Evolutionary conservation across 1,140 invertebrate genomes (phyloP).

Genomic region (Cydia splendana): DNA sequence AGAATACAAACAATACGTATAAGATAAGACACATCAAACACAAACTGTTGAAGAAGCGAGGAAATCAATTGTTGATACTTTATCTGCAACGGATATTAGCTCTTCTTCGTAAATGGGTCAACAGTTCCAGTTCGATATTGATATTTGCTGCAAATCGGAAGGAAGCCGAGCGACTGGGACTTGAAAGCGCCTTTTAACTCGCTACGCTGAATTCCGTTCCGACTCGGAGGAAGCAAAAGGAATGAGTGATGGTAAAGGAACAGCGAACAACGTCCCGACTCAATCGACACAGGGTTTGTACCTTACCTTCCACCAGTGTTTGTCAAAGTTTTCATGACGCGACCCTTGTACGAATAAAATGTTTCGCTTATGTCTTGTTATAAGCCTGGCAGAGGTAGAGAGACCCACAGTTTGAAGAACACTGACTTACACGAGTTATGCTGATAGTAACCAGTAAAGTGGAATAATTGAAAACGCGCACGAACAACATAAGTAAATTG

Average conservation of each 20-base stretch:
- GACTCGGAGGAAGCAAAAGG: not conserved
- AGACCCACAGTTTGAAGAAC: too few species aligned
- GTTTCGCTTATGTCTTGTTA: too few species aligned
- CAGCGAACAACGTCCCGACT: not conserved
- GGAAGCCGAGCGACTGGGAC: not conserved
- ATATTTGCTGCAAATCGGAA: constrained; percentile 20
- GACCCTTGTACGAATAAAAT: too few species aligned
- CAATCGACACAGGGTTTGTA: not conserved
- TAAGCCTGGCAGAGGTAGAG: too few species aligned
- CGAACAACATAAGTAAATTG: too few species aligned
- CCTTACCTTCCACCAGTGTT: too few species aligned
- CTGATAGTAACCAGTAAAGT: too few species aligned
- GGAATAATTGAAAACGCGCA: too few species aligned
- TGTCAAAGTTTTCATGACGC: too few species aligned
- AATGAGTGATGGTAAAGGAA: not conserved
- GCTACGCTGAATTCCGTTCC: not conserved
- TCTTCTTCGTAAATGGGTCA: constrained; percentile 6
- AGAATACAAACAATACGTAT: not conserved
- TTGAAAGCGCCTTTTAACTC: not conserved
- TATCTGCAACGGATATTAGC: constrained; percentile 16
- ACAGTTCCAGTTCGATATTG: constrained; percentile 7
- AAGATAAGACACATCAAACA: not conserved
- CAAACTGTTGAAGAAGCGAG: not conserved
- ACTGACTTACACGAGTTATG: too few species aligned
- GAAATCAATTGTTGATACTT: constrained; percentile 1